These are phyloP conservation scores for Phataginus tetradactyla DNA, from an alignment of 2,797 vertebrate genomes.

Conservation along the genomic window DNA sequence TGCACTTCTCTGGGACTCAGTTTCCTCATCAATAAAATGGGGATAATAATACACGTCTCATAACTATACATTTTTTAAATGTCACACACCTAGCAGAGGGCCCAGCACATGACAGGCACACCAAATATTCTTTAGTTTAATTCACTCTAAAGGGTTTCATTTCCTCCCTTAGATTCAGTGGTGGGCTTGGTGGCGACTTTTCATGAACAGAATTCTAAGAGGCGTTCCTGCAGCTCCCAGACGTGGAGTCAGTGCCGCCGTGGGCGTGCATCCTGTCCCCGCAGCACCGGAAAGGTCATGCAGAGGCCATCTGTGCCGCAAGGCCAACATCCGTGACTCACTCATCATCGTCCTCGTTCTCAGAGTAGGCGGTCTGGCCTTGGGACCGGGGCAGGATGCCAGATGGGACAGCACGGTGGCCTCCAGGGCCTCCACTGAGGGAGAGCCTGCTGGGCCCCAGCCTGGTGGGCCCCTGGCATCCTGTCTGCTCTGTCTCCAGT, in stretches of 20 bases:
- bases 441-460: not conserved
- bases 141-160: accelerated
- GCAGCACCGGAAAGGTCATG: not conserved
- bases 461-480: not conserved
- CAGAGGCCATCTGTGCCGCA: accelerated
- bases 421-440: not conserved
- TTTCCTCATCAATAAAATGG: not conserved
- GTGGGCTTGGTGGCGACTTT: accelerated
- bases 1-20: not conserved
- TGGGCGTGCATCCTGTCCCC: accelerated
- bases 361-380: not conserved
- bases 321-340: accelerated
- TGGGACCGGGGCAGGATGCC: not conserved
- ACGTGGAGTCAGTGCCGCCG: not conserved
- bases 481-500: not conserved
- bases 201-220: not conserved
- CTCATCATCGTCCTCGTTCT: accelerated
- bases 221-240: accelerated
- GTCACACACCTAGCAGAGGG: accelerated
- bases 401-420: not conserved
- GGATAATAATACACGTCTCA: accelerated
- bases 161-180: not conserved
- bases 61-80: not conserved
- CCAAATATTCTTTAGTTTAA: accelerated
- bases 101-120: accelerated